These are phyloP conservation scores for Agrypnus murinus DNA, from an alignment of 2,888 invertebrate species.

Conservation along the genomic window DNA sequence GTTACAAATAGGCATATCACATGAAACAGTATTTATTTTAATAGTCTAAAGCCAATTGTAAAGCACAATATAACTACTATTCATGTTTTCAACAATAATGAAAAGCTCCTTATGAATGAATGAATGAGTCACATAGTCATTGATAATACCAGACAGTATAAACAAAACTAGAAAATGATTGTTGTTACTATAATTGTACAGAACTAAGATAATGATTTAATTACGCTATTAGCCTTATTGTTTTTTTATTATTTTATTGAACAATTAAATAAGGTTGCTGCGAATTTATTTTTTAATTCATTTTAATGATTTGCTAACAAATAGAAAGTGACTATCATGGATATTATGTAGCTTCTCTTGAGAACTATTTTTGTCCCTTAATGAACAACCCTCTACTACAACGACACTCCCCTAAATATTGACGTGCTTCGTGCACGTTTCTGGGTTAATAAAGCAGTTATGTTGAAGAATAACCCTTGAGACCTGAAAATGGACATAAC, in stretches of 20 bases:
- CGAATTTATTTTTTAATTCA: too few species aligned
- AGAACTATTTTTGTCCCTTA: conserved; percentile 28
- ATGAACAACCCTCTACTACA: conserved; percentile 23
- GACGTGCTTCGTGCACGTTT: conserved; percentile 34
- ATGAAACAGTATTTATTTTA: not conserved
- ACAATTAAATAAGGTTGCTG: too few species aligned
- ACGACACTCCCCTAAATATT: conserved; percentile 43
- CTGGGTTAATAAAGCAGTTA: conserved; percentile 30
- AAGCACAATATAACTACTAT: not conserved
- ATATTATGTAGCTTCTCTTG: not conserved
- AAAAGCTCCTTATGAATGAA: conserved; percentile 23
- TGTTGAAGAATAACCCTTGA: conserved; percentile 6
- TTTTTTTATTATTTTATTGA: too few species aligned
- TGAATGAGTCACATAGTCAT: conserved; percentile 23
- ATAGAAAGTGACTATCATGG: too few species aligned
- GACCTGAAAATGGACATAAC: conserved; percentile 1
- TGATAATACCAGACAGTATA: conserved; percentile 11
- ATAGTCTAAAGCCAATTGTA: not conserved
- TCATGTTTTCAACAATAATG: not conserved
- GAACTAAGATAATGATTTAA: too few species aligned
- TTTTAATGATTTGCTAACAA: too few species aligned
- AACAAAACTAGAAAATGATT: too few species aligned
- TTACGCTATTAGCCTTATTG: too few species aligned
- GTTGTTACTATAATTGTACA: too few species aligned
- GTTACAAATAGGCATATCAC: not conserved